These are phyloP conservation scores for Rhodinocichla rosea DNA, from an alignment of 2,113 vertebrate genomes.

Conservation along the genomic window DNA sequence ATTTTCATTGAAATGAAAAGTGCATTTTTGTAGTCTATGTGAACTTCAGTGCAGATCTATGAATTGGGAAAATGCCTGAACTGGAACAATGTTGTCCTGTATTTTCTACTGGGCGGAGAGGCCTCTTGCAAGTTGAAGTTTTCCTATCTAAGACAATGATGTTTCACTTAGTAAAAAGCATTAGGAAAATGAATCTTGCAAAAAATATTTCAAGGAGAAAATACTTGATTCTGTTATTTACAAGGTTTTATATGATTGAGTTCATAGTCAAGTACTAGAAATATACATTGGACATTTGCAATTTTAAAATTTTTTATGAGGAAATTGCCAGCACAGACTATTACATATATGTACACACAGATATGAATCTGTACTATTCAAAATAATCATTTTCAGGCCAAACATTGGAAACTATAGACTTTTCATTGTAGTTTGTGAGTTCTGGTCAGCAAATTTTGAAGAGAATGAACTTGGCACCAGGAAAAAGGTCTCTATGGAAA, in stretches of 20 bases:
- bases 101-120: not conserved
- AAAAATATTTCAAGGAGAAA: not conserved
- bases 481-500: not conserved
- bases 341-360: too few species aligned
- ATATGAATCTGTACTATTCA: not conserved
- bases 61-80: not conserved
- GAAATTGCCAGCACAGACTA: not conserved
- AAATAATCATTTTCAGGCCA: not conserved
- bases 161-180: not conserved
- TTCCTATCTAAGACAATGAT: not conserved
- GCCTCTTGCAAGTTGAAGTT: not conserved
- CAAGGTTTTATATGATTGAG: not conserved
- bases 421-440: not conserved
- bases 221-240: not conserved
- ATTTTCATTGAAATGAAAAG: not conserved
- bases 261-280: not conserved
- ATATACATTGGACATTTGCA: not conserved
- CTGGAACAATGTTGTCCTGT: not conserved
- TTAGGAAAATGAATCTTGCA: not conserved
- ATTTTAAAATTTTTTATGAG: not conserved
- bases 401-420: not conserved
- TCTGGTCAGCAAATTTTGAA: not conserved
- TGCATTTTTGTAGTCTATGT: not conserved
- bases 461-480: not conserved
- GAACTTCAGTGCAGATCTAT: not conserved